Evolutionary conservation across 2,888 invertebrate genomes (phyloP).

Genomic region (Drosophila algonquin): DNA sequence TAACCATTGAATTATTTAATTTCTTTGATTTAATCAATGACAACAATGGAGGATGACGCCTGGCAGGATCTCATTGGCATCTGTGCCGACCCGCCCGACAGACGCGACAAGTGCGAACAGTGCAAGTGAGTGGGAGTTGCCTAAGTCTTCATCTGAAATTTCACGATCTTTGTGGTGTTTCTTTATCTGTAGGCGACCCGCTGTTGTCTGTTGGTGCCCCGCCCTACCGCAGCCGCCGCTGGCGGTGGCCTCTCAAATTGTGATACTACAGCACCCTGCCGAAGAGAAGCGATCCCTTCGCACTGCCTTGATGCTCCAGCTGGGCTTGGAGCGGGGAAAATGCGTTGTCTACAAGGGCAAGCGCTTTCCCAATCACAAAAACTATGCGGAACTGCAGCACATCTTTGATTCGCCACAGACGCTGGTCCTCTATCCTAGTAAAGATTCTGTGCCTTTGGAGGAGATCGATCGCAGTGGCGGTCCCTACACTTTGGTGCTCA

Average conservation of each 20-base stretch:
- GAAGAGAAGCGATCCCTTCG: conserved; percentile 95
- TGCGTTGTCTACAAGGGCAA: conserved; percentile 90
- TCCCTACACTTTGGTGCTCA: conserved; percentile 90
- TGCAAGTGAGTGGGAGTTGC: conserved; percentile 87
- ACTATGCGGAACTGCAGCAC: conserved; percentile 85
- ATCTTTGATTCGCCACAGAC: conserved; percentile 87
- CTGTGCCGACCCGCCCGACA: conserved; percentile 90
- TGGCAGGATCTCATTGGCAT: conserved; percentile 91
- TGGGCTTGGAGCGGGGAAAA: conserved; percentile 89
- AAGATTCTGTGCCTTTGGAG: conserved; percentile 89
- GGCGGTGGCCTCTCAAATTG: conserved; percentile 88
- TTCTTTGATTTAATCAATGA: conserved; percentile 49
- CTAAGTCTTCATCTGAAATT: background rate
- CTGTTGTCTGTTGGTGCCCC: conserved; percentile 95
- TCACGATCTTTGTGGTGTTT: background rate
- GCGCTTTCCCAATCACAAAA: conserved; percentile 89
- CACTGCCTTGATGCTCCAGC: conserved; percentile 94
- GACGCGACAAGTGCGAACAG: conserved; percentile 87
- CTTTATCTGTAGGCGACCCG: conserved; percentile 88
- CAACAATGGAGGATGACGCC: conserved; percentile 81
- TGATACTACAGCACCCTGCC: conserved; percentile 96
- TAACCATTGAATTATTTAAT: conserved; percentile 9
- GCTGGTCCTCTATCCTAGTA: conserved; percentile 92
- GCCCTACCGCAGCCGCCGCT: conserved; percentile 90
- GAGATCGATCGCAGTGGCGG: conserved; percentile 56